Conservation (phyloP, 2,888 invertebrate species). For the Hypercompe scribonia region DNA sequence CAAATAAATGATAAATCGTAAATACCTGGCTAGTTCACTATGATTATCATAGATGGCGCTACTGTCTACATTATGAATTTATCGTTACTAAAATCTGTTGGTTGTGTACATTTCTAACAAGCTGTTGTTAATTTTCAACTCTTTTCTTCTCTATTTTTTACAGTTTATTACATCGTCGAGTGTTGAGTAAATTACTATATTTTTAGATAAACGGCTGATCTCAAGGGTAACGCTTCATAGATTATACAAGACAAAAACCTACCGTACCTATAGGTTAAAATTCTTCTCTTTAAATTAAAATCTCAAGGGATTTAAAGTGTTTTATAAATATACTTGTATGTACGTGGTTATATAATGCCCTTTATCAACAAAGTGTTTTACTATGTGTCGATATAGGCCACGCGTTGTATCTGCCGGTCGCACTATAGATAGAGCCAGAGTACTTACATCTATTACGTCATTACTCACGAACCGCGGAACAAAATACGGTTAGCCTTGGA, state of each 20-base stretch:
- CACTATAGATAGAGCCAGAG: conserved; percentile 66
- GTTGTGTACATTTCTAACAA: conserved; percentile 12
- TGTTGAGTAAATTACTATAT: conserved; percentile 25
- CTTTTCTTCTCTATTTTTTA: conserved; percentile 18
- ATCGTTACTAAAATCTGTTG: not conserved
- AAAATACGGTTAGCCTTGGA: conserved; percentile 82
- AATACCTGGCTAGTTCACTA: conserved; percentile 18
- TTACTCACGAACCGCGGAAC: conserved; percentile 79
- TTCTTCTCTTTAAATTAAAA: not conserved
- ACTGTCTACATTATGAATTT: not conserved
- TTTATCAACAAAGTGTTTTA: conserved; percentile 28
- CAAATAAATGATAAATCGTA: conserved; percentile 6
- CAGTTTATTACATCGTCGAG: conserved; percentile 29
- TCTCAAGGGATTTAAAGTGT: not conserved
- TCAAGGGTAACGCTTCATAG: conserved; percentile 17
- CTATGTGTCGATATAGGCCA: conserved; percentile 50
- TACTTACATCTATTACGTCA: conserved; percentile 77
- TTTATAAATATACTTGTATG: not conserved
- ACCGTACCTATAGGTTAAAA: not conserved
- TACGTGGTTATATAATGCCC: conserved; percentile 22
- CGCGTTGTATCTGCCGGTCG: conserved; percentile 52
- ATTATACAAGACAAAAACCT: not conserved
- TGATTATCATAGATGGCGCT: conserved; percentile 43
- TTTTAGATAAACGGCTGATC: conserved; percentile 16
- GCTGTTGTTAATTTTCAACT: conserved; percentile 22